Base-by-base conservation (phyloP, 2,888 invertebrate species). In the Drosophila suboccidentalis region DNA sequence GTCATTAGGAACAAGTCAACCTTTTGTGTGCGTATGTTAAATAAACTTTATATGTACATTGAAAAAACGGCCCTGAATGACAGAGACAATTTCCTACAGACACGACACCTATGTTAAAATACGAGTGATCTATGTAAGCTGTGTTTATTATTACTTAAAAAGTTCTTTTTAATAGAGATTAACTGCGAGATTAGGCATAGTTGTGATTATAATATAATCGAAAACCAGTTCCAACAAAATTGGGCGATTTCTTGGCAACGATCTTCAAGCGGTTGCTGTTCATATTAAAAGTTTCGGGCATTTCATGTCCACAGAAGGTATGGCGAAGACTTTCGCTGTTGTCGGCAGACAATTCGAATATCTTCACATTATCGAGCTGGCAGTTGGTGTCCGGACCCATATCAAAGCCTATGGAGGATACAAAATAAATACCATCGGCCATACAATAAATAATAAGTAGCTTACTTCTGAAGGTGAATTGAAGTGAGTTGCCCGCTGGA, bases 191-290 rank as follows among this genome's bases (percentile, higher is more conserved):
- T 19, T 29, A 43, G 5, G 9, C 5, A n/a, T 8, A n/a, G 3
- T n/a, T n/a, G 9, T 50, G 22, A 41, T 17, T 57, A 47, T 59
- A 82, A 17, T 46, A 47, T 41, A 75, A 4, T 38, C 8, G 41
- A 95, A 96, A 97, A 11, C 97, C 97, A 1, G 93, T 94, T 0
- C 96, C 97, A 46, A 94, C 94, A 80, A 96, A 97, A 82, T 95
- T 95, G 19, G 94, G 92, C 8, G 94, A 94, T 9, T 96, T 95
- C 43, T 93, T 93, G 70, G 95, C 93, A 51, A 93, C 93, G 87
- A 92, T 67, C 5, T 78, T 78, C 1, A 91, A 29, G 8, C 79
- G 80, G 59, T 94, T 94, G 13, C 93, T 93, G 0, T 80, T 72
- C 50, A 94, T 38, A 1, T 3, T 5, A 11, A 88, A 55, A 4